phyloP scores from a whole-genome alignment of 2,888 invertebrate genomes.

The Biston betularia region DNA sequence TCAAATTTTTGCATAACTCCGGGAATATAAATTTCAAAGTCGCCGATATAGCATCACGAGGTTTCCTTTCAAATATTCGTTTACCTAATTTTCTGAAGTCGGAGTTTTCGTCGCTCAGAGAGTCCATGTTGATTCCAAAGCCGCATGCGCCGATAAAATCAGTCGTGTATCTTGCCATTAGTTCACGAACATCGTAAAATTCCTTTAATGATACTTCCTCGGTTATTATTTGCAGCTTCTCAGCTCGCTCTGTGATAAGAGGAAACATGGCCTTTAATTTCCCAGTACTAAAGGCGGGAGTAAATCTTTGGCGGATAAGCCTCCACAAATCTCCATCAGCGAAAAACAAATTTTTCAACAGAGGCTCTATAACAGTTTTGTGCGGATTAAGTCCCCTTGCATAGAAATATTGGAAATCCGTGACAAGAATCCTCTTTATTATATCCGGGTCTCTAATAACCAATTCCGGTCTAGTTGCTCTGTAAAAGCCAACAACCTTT shows the following conservation, averaged over 20 bases:
- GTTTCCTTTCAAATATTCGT: slow-evolving; percentile 68
- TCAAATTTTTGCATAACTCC: slow-evolving; percentile 66
- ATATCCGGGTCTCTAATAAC: slow-evolving; percentile 75
- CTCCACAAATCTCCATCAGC: slow-evolving; percentile 77
- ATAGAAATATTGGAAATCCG: slow-evolving; percentile 71
- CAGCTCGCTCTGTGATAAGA: slow-evolving; percentile 72
- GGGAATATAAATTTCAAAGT: slow-evolving; percentile 70
- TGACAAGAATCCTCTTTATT: slow-evolving; percentile 68
- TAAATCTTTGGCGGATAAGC: slow-evolving; percentile 72
- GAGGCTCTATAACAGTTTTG: slow-evolving; percentile 69
- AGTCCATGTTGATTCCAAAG: slow-evolving; percentile 75
- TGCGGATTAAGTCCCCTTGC: slow-evolving; percentile 69
- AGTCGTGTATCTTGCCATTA: slow-evolving; percentile 78
- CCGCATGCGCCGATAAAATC: slow-evolving; percentile 79
- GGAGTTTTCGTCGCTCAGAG: slow-evolving; percentile 70
- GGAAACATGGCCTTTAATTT: slow-evolving; percentile 79
- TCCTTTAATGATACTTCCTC: slow-evolving; percentile 62
- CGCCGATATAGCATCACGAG: slow-evolving; percentile 61
- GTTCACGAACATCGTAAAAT: slow-evolving; percentile 70
- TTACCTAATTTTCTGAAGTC: slow-evolving; percentile 72
- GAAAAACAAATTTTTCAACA: slow-evolving; percentile 73
- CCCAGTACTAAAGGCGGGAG: slow-evolving; percentile 73
- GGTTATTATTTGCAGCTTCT: slow-evolving; percentile 67
- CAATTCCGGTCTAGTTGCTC: slow-evolving; percentile 66
- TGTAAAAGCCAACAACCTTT: slow-evolving; percentile 72